phyloP scores from a whole-genome alignment of 2,888 invertebrate genomes.

The Calliphora vomitoria region DNA sequence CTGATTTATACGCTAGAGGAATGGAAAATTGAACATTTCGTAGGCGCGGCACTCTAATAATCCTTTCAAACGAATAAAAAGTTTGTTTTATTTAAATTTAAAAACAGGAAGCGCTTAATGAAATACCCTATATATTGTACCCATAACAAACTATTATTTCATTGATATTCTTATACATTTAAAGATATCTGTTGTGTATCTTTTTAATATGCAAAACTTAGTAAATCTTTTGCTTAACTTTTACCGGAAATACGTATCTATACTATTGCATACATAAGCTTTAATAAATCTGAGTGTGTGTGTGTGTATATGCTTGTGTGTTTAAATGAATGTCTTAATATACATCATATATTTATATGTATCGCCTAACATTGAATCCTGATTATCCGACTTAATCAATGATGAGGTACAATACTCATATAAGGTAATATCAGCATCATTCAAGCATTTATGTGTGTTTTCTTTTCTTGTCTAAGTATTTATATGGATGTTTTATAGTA shows the following conservation, averaged over 20 bases:
- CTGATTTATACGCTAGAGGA: no score
- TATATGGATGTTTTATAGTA: neutral
- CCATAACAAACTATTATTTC: neutral
- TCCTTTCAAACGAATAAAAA: no score
- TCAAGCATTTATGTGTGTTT: constrained; percentile 2
- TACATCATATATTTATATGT: neutral
- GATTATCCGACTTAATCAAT: constrained; percentile 62
- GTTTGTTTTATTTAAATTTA: no score
- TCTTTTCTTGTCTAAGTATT: neutral
- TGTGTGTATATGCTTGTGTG: neutral
- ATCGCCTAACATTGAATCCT: constrained; percentile 38
- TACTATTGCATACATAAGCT: neutral
- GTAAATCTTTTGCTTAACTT: constrained; percentile 33
- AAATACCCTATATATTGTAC: no score
- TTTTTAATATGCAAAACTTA: constrained; percentile 40
- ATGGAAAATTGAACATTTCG: no score
- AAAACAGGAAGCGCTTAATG: no score
- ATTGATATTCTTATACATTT: constrained; percentile 24
- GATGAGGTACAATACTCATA: constrained; percentile 13
- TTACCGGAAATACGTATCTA: constrained; percentile 15
- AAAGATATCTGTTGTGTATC: neutral
- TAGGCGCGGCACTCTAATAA: no score
- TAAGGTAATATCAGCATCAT: constrained; percentile 50
- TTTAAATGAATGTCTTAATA: constrained; percentile 23
- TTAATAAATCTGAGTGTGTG: neutral